Evolutionary conservation across 2,888 invertebrate genomes (phyloP).

Genomic region (Trissoscelio sp.): DNA sequence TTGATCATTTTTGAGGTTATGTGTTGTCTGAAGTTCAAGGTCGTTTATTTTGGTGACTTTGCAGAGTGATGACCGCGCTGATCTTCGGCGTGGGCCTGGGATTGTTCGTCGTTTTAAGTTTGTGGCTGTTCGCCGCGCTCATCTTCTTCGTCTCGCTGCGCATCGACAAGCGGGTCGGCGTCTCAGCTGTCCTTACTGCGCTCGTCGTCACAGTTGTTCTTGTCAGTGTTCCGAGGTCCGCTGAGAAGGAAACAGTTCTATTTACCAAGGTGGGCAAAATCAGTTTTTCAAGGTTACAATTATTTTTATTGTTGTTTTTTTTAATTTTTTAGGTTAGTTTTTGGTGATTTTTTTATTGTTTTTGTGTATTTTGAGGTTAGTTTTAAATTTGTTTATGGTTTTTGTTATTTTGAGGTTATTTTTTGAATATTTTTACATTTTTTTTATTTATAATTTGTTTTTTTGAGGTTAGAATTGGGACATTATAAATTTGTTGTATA

Average conservation of each 20-base stretch:
- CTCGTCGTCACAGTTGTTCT: constrained; percentile 86
- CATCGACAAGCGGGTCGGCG: constrained; percentile 87
- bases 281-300: too few species aligned
- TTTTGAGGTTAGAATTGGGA: too few species aligned
- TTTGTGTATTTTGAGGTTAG: too few species aligned
- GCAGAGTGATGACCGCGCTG: constrained; percentile 80
- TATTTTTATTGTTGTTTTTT: too few species aligned
- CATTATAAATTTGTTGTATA: too few species aligned
- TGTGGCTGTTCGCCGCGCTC: constrained; percentile 87
- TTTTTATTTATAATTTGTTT: too few species aligned
- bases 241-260: constrained; percentile 79
- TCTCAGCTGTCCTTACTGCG: constrained; percentile 85
- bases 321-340: too few species aligned
- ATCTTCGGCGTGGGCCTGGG: constrained; percentile 86
- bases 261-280: constrained; percentile 86
- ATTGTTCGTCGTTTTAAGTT: constrained; percentile 86
- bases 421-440: too few species aligned
- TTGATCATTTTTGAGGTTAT: neutral
- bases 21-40: constrained; percentile 36
- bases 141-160: constrained; percentile 87
- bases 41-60: neutral
- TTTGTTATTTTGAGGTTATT: too few species aligned
- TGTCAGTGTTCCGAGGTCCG: constrained; percentile 85
- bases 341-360: too few species aligned
- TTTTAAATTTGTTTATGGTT: too few species aligned